These are phyloP conservation scores for Tupiocoris notatus DNA, from an alignment of 2,888 invertebrate genomes.

Conservation along the genomic window DNA sequence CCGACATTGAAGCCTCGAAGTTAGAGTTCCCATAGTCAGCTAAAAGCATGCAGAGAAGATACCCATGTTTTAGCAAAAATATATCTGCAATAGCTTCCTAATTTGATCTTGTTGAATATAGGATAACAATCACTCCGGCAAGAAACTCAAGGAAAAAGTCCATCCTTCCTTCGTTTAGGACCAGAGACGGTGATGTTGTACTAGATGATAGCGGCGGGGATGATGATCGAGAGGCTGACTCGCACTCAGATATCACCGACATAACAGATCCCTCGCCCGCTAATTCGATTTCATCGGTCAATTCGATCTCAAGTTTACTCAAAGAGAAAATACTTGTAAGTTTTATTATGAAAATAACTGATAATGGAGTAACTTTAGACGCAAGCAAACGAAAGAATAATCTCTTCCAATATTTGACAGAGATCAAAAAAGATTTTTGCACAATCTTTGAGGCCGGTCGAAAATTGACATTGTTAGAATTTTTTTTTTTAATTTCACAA, in stretches of 20 bases:
- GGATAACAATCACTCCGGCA: constrained; percentile 58
- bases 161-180: constrained; percentile 55
- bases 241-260: constrained; percentile 51
- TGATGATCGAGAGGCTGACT: constrained; percentile 58
- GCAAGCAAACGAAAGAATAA: too few species aligned
- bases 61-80: too few species aligned
- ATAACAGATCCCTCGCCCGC: constrained; percentile 62
- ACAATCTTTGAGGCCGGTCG: too few species aligned
- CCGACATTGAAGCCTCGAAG: constrained; percentile 55
- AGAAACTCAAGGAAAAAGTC: constrained; percentile 66
- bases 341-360: constrained; percentile 13
- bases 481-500: too few species aligned
- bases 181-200: background rate
- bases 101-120: constrained; percentile 53
- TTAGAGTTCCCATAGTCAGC: too few species aligned
- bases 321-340: constrained; percentile 77
- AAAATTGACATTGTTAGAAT: too few species aligned
- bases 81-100: too few species aligned
- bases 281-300: constrained; percentile 80
- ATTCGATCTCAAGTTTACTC: constrained; percentile 77
- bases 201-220: constrained; percentile 55
- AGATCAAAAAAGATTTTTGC: too few species aligned
- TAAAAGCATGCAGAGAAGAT: too few species aligned
- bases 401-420: too few species aligned
- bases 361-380: too few species aligned